Evolutionary conservation across 2,888 invertebrate species (phyloP), one percentile per base, ranked within the genome.

Genomic region (Drosophila macrospina): DNA sequence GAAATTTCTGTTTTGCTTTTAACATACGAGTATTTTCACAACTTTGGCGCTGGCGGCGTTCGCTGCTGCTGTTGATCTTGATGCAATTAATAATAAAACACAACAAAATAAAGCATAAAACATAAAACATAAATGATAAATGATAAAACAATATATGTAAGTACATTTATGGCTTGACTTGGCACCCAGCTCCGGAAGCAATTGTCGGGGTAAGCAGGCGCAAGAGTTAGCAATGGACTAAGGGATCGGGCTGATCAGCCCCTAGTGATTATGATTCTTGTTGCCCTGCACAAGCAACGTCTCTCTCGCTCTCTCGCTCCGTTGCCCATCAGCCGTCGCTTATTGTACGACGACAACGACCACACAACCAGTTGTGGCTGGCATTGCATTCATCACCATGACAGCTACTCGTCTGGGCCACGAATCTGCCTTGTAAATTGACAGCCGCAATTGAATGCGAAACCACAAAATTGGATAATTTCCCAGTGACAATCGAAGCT

Each of bases 381-480:
- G 50, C 42, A 78, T 78, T 68, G 71, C 74, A 84, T 89, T 78
- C 88, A 87, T 87, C 89, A 89, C 72, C 74, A 62, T 86, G 85
- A 86, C 85, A 86, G 85, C 85, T 86, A 81, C 78, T 83, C 88
- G 88, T 84, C 87, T 54, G 56, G 54, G 41, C 36, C 20, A 59
- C 32, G 72, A 74, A 75, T 75, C 75, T 72, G 83, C 67, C 78
- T 75, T 78, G 88, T 90, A 90, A 91, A 91, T 91, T 91, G 91
- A 91, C 90, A 90, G 83, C 69, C 76, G 81, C 69, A 91, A 91
- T 91, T 90, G 89, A 91, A 91, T 91, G 89, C 89, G 82, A 83
- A 84, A 39, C 67, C 86, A 90, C 89, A 88, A 90, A 91, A 91
- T 91, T 91, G 91, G 91, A 90, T 91, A 90, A 91, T 91, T 91